Conservation (phyloP, 2,113 vertebrate species). For the Caloenas nicobarica region DNA sequence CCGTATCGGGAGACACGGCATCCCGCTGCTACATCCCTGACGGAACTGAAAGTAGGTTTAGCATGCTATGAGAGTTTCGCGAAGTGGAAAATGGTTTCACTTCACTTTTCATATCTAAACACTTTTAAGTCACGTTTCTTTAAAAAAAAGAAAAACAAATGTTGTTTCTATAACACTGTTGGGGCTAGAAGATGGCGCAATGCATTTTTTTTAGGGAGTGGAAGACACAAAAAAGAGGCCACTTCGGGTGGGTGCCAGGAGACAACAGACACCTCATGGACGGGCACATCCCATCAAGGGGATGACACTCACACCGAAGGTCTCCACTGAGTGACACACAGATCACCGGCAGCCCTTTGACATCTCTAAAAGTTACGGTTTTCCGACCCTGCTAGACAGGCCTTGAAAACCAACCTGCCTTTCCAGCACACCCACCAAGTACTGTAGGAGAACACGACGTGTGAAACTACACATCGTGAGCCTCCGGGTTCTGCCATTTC, state of each 20-base stretch:
- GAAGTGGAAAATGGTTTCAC: neutral
- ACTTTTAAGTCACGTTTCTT: neutral
- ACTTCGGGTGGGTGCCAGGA: neutral
- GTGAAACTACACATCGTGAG: accelerated
- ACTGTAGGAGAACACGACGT: neutral
- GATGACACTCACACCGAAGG: neutral
- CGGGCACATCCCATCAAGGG: neutral
- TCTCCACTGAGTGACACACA: neutral
- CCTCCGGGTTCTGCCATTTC: neutral
- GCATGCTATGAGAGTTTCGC: neutral
- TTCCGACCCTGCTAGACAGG: neutral
- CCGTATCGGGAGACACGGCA: neutral
- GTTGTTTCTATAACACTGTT: neutral
- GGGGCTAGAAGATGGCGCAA: neutral
- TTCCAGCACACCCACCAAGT: neutral
- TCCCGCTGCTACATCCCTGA: neutral
- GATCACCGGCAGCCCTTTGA: neutral
- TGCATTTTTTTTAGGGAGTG: accelerated
- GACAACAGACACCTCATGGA: neutral
- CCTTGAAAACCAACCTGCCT: neutral
- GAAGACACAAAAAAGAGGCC: neutral
- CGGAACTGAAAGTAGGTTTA: neutral
- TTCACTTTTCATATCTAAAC: neutral
- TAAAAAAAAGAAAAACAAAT: neutral
- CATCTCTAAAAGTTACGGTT: neutral